phyloP scores from a whole-genome alignment of 2,888 invertebrate genomes.

The Rhamnusium bicolor region DNA sequence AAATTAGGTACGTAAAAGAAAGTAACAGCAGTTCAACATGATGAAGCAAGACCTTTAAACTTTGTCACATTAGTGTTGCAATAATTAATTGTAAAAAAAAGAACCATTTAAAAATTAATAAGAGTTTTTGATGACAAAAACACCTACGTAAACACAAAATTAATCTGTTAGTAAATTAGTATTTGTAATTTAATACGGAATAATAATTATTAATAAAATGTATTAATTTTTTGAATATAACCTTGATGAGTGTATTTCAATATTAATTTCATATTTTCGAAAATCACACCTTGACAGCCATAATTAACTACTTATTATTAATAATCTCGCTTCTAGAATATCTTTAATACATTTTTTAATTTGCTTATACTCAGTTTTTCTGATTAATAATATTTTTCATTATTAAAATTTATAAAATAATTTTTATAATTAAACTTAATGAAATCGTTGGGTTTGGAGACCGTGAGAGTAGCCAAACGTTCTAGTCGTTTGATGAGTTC shows the following conservation, averaged over 20 bases:
- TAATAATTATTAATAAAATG: neutral
- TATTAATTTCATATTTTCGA: neutral
- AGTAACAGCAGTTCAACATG: too few species aligned
- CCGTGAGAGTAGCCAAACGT: neutral
- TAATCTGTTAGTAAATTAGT: neutral
- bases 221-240: neutral
- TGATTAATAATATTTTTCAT: neutral
- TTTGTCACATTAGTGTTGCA: neutral
- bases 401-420: neutral
- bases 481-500: neutral
- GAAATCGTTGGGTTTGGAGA: neutral
- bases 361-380: neutral
- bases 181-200: too few species aligned
- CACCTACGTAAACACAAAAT: neutral
- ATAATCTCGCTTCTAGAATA: neutral
- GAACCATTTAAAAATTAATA: neutral
- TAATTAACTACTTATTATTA: slow-evolving; percentile 4
- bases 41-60: too few species aligned
- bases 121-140: neutral
- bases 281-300: slow-evolving; percentile 6
- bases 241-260: neutral
- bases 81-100: neutral
- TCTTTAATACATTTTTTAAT: neutral
- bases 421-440: neutral
- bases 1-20: too few species aligned